Conservation (phyloP, 2,888 invertebrate genomes). For the Hypomecis punctinalis region DNA sequence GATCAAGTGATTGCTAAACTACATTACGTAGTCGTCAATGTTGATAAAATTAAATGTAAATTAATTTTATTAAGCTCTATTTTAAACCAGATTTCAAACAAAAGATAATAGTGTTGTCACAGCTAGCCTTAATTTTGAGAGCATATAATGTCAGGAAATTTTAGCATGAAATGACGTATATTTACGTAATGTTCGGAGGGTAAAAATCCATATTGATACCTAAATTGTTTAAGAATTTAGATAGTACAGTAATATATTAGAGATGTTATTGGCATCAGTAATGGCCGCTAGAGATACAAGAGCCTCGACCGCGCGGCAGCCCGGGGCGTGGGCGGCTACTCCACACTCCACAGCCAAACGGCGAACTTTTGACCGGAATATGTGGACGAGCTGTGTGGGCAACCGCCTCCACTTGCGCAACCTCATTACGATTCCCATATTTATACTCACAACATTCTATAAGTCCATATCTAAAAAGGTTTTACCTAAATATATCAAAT, state of each 20-base stretch:
- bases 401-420: conserved; percentile 51
- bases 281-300: conserved; percentile 25
- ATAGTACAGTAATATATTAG: not conserved
- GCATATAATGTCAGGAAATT: too few species aligned
- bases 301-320: conserved; percentile 23
- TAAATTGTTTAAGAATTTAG: too few species aligned
- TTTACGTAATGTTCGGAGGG: too few species aligned
- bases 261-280: conserved; percentile 9
- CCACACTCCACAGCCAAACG: conserved; percentile 41
- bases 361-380: conserved; percentile 56
- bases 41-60: not conserved
- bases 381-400: conserved; percentile 49
- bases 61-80: too few species aligned
- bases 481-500: conserved; percentile 29
- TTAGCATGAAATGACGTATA: too few species aligned
- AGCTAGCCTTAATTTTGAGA: too few species aligned
- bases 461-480: conserved; percentile 13
- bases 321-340: conserved; percentile 40
- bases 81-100: too few species aligned
- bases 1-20: conserved; percentile 16
- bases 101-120: too few species aligned
- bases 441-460: conserved; percentile 34
- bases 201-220: too few species aligned
- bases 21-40: conserved; percentile 21
- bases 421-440: conserved; percentile 31